phyloP scores from a whole-genome alignment of 2,797 vertebrate species.

The Otolemur crassicaudatus region DNA sequence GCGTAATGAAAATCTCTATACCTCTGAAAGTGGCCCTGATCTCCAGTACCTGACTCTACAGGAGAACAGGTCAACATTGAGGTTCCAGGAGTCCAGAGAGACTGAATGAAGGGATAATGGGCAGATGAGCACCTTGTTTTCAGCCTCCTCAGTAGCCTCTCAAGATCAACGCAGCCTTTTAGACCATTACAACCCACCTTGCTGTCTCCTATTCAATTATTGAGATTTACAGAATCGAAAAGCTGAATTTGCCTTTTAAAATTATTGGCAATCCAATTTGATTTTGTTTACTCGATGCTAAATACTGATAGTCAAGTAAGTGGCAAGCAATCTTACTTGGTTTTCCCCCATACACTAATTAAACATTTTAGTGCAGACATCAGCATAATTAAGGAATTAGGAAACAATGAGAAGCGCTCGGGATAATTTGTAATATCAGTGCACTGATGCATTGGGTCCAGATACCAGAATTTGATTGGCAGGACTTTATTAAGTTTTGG shows the following conservation, averaged over 20 bases:
- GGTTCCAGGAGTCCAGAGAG: background rate
- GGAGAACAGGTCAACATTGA: background rate
- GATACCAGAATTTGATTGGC: constrained; percentile 86
- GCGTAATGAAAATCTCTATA: background rate
- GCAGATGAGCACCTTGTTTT: background rate
- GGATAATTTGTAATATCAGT: constrained; percentile 86
- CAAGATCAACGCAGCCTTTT: constrained; percentile 45
- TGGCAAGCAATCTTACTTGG: constrained; percentile 66
- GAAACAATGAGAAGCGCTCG: constrained; percentile 84
- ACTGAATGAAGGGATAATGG: background rate
- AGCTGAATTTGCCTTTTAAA: constrained; percentile 65
- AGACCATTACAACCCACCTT: background rate
- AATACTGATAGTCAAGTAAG: constrained; percentile 68
- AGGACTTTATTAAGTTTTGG: constrained; percentile 88
- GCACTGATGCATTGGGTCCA: constrained; percentile 80
- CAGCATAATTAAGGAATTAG: constrained; percentile 87
- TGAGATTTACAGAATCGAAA: constrained; percentile 59
- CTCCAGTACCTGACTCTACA: background rate
- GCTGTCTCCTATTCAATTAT: constrained; percentile 48
- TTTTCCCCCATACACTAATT: constrained; percentile 81
- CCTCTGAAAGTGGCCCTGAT: background rate
- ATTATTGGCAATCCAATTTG: constrained; percentile 68
- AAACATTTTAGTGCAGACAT: constrained; percentile 85
- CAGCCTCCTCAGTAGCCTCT: background rate
- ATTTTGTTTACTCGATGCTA: constrained; percentile 74